A percentile compares a stretch with the other conserved stretches of the same genome.
Conservation (phyloP, 2,797 vertebrate genomes). For the Amblyopsis hoosieri region DNA sequence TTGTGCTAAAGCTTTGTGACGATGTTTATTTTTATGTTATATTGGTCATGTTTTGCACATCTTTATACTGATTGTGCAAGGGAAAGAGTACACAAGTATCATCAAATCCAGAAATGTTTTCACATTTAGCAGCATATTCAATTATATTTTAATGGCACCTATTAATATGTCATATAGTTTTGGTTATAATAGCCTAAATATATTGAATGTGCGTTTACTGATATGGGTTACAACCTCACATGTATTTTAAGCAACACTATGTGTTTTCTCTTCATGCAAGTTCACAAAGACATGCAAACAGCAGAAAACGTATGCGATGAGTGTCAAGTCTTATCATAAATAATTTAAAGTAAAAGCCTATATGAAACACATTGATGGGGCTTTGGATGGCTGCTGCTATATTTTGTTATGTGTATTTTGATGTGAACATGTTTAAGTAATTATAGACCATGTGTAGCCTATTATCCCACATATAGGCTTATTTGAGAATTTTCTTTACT, state of each 20-base stretch:
- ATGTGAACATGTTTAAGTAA: constrained; percentile 57
- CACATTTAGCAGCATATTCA: no score
- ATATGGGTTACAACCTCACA: neutral
- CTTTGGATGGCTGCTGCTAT: constrained; percentile 71
- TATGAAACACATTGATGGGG: constrained; percentile 52
- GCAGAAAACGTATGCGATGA: constrained; percentile 24
- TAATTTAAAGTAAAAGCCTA: constrained; percentile 54
- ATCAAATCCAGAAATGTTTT: neutral
- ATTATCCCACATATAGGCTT: constrained; percentile 45
- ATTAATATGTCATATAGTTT: no score
- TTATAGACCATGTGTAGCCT: neutral
- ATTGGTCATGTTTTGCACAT: constrained; percentile 32
- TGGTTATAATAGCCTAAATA: no score
- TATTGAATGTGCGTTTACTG: constrained; percentile 3
- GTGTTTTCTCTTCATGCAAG: constrained; percentile 27
- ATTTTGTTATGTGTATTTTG: constrained; percentile 62
- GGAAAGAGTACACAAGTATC: neutral
- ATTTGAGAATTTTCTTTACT: constrained; percentile 57
- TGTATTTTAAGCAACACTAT: constrained; percentile 23
- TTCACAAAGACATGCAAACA: constrained; percentile 42
- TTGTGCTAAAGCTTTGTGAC: constrained; percentile 42
- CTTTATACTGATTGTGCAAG: constrained; percentile 1
- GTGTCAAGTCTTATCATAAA: constrained; percentile 45
- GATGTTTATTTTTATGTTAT: constrained; percentile 42
- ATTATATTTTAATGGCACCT: no score